Evolutionary conservation across 2,113 vertebrate genomes (phyloP).

Genomic region (Sinocyclocheilus maitianheensis): DNA sequence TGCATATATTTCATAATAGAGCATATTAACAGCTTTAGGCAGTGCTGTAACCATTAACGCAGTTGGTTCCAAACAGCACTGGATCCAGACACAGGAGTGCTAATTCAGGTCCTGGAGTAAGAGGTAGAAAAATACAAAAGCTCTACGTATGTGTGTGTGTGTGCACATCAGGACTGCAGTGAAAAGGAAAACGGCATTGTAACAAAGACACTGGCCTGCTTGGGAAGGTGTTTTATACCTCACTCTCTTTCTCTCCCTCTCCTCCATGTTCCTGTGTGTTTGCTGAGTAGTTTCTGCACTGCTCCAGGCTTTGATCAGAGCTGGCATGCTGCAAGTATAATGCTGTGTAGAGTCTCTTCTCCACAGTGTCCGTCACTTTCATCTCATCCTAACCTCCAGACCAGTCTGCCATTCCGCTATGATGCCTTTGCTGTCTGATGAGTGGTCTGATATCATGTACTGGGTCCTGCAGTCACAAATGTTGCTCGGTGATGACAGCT

Average conservation of each 20-base stretch:
- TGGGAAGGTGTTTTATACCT: neutral
- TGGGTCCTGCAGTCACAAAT: neutral
- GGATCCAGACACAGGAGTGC: neutral
- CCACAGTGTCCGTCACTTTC: constrained; percentile 22
- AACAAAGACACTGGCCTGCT: neutral
- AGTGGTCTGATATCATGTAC: neutral
- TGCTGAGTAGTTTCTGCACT: neutral
- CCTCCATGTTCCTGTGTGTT: neutral
- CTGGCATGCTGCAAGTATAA: constrained; percentile 4
- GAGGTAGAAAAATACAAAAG: neutral
- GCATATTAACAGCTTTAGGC: neutral
- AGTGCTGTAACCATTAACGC: neutral
- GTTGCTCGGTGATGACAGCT: neutral
- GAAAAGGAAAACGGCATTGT: neutral
- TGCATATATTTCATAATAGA: neutral
- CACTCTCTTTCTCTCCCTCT: neutral
- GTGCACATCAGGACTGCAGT: neutral
- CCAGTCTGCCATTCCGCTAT: constrained; percentile 3
- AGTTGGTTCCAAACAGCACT: neutral
- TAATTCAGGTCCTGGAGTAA: neutral
- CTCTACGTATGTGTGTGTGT: neutral
- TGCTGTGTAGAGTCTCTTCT: constrained; percentile 18
- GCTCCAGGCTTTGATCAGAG: constrained; percentile 31
- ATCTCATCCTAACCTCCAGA: constrained; percentile 22
- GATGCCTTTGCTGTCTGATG: constrained; percentile 1